Evolutionary conservation across 2,797 vertebrate genomes (phyloP).

Genomic region (Sebastes dallii): DNA sequence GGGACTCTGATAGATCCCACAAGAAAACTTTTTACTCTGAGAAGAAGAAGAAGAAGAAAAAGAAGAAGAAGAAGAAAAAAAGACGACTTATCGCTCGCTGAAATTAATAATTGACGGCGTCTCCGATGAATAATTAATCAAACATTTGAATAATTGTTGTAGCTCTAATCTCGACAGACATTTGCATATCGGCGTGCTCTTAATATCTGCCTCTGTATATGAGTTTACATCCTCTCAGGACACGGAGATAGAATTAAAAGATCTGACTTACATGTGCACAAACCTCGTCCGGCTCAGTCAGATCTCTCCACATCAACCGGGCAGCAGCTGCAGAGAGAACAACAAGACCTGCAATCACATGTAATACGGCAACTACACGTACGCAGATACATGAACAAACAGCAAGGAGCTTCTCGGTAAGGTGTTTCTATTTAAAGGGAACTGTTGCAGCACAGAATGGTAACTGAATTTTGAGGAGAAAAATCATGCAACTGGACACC

Average conservation of each 20-base stretch:
- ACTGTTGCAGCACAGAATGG: background rate
- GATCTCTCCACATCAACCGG: background rate
- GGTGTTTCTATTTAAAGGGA: background rate
- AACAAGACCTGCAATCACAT: conserved; percentile 23
- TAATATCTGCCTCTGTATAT: conserved; percentile 90
- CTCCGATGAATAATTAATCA: conserved; percentile 96
- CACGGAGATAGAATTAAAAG: conserved; percentile 77
- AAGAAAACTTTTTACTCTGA: conserved; percentile 80
- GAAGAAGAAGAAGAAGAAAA: conserved; percentile 7
- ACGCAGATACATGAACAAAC: background rate
- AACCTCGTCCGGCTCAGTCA: conserved; percentile 39
- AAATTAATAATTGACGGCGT: conserved; percentile 96
- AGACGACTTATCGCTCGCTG: conserved; percentile 86
- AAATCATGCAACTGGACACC: background rate
- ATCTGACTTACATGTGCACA: conserved; percentile 52
- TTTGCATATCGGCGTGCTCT: conserved; percentile 90
- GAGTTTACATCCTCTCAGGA: conserved; percentile 88
- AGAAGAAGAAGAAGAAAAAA: conserved; percentile 61
- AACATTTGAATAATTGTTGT: conserved; percentile 96
- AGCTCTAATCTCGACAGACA: conserved; percentile 96
- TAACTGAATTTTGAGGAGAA: background rate
- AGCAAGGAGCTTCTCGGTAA: background rate
- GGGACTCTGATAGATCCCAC: conserved; percentile 72
- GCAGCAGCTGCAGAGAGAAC: background rate
- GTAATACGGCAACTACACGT: background rate